Evolutionary conservation across 1,140 invertebrate genomes (phyloP).

Genomic region (Lithobius niger): DNA sequence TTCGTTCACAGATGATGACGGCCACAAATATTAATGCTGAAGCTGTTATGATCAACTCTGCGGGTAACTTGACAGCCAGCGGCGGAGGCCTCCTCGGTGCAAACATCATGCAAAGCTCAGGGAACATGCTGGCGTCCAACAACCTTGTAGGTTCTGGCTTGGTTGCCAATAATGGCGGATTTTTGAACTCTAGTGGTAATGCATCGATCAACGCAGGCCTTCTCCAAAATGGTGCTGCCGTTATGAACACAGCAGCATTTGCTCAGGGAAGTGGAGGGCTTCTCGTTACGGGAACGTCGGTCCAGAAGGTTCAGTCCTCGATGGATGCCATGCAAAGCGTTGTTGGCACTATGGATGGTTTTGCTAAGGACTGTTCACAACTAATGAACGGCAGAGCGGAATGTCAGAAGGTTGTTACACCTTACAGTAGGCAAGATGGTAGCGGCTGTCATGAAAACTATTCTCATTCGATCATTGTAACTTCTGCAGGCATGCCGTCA

Average conservation of each 20-base stretch:
- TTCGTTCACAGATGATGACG: background rate
- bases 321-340: constrained; percentile 66
- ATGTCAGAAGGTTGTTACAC: background rate
- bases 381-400: background rate
- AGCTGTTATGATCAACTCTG: background rate
- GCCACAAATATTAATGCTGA: background rate
- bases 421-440: background rate
- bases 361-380: background rate
- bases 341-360: constrained; percentile 36
- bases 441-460: background rate
- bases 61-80: background rate
- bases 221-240: background rate
- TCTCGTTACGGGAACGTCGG: background rate
- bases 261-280: background rate
- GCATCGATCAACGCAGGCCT: background rate
- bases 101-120: background rate
- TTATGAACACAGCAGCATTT: background rate
- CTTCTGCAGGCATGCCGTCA: background rate
- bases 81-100: background rate
- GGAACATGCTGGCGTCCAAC: no score
- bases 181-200: background rate
- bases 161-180: background rate
- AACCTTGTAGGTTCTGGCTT: background rate
- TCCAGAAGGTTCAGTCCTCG: constrained; percentile 45
- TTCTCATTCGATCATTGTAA: background rate